These are phyloP conservation scores for Bedellia somnulentella DNA, from an alignment of 2,888 invertebrate species.

Conservation along the genomic window DNA sequence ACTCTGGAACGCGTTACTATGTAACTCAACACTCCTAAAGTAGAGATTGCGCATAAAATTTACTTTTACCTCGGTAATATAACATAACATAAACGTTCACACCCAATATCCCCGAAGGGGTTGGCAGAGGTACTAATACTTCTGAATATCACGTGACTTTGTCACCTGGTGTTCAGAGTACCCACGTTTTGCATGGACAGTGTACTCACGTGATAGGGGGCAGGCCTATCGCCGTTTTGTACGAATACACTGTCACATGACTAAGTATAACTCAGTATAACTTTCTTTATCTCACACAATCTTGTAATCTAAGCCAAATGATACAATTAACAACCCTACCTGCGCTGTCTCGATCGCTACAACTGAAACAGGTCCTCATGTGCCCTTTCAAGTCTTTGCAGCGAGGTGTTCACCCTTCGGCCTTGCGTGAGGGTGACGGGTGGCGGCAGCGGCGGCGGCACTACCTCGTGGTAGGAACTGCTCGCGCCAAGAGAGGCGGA, in stretches of 20 bases:
- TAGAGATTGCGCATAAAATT: background rate
- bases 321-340: slow-evolving; percentile 14
- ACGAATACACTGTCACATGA: too few species aligned
- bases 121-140: too few species aligned
- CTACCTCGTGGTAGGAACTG: slow-evolving; percentile 40
- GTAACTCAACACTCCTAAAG: background rate
- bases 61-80: background rate
- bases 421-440: slow-evolving; percentile 79
- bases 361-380: slow-evolving; percentile 91
- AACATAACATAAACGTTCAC: too few species aligned
- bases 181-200: too few species aligned
- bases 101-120: too few species aligned
- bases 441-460: slow-evolving; percentile 48
- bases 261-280: too few species aligned
- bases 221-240: too few species aligned
- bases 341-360: slow-evolving; percentile 69
- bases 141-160: too few species aligned
- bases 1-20: background rate
- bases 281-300: background rate
- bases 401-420: slow-evolving; percentile 75
- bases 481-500: slow-evolving; percentile 55
- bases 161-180: too few species aligned
- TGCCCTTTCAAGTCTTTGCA: slow-evolving; percentile 79
- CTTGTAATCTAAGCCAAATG: background rate
- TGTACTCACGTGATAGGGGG: too few species aligned